Percentiles rank a stretch among this genome's conserved stretches.
phyloP scores from a whole-genome alignment of 2,113 vertebrate species.

The Narcine bancroftii region DNA sequence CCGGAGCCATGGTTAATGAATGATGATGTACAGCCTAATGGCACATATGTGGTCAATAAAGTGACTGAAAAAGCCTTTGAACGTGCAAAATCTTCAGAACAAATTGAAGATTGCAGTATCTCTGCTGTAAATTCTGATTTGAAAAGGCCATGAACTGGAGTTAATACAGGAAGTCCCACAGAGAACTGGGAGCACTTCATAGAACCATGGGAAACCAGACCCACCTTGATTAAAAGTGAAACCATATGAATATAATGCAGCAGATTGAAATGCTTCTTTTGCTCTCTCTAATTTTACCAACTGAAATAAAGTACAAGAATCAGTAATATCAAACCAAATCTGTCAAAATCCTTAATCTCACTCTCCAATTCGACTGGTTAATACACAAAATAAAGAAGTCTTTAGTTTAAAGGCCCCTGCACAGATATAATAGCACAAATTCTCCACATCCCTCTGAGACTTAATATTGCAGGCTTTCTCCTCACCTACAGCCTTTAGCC shows the following conservation, averaged over 20 bases:
- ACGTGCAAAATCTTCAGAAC: slow-evolving; percentile 45
- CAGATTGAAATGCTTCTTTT: not conserved
- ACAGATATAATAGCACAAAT: not conserved
- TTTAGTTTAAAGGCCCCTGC: not conserved
- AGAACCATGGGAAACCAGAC: slow-evolving; percentile 38
- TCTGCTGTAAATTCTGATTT: slow-evolving; percentile 41
- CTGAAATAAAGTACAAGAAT: not conserved
- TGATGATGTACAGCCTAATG: slow-evolving; percentile 43
- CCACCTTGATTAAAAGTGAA: not conserved
- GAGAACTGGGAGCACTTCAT: slow-evolving; percentile 41
- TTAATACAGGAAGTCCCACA: not conserved
- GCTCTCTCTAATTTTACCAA: not conserved
- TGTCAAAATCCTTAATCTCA: not conserved
- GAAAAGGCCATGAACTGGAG: slow-evolving; percentile 37
- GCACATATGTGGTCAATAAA: slow-evolving; percentile 45
- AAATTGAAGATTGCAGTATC: slow-evolving; percentile 47
- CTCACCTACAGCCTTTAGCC: not conserved
- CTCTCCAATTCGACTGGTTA: not conserved
- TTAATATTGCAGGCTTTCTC: not conserved
- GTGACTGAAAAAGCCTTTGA: slow-evolving; percentile 44
- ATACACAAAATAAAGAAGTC: not conserved
- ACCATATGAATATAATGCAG: not conserved
- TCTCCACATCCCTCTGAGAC: not conserved
- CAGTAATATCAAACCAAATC: not conserved
- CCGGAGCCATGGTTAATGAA: slow-evolving; percentile 44